These are phyloP conservation scores for Dermatemys mawii DNA, from an alignment of 2,113 vertebrate genomes.

Conservation along the genomic window DNA sequence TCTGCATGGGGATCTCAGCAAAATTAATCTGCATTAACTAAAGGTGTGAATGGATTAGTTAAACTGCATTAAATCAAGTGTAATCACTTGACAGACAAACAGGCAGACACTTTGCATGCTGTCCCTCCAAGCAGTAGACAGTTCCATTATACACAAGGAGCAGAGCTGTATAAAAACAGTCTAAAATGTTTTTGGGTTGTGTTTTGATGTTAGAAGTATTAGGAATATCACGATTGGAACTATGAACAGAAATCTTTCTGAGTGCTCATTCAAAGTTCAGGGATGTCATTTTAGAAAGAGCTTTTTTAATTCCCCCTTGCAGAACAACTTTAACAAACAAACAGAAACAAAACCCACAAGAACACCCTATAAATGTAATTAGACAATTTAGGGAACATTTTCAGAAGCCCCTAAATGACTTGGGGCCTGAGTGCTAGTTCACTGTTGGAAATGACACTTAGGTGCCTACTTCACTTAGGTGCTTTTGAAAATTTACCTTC, in stretches of 20 bases:
- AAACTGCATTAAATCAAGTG: background rate
- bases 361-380: background rate
- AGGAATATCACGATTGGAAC: background rate
- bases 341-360: background rate
- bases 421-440: background rate
- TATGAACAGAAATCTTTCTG: background rate
- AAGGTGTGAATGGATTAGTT: background rate
- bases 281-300: background rate
- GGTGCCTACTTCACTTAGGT: background rate
- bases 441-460: background rate
- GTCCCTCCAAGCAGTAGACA: background rate
- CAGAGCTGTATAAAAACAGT: background rate
- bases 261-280: background rate
- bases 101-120: too few species aligned
- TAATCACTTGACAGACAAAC: too few species aligned
- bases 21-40: background rate
- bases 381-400: background rate
- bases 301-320: background rate
- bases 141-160: background rate
- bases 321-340: background rate
- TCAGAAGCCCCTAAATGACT: background rate
- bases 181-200: background rate
- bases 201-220: background rate
- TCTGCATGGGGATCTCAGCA: background rate
- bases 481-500: background rate